phyloP scores from a whole-genome alignment of 2,113 vertebrate genomes.

The Mobula hypostoma region DNA sequence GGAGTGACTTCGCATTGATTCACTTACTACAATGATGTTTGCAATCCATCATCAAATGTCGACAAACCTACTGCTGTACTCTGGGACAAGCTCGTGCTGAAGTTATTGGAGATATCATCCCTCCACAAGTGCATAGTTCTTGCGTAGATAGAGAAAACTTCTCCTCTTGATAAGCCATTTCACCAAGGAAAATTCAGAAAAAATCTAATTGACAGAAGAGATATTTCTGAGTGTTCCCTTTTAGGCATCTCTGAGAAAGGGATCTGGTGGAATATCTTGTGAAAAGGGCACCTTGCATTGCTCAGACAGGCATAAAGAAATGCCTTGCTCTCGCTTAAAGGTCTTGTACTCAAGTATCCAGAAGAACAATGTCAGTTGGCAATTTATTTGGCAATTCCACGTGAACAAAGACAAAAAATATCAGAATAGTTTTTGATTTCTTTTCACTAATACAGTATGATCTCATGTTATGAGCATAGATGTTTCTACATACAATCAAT shows the following conservation, averaged over 20 bases:
- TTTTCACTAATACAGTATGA: not conserved
- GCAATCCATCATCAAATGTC: not conserved
- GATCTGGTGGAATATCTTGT: not conserved
- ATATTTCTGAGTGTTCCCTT: conserved; percentile 22
- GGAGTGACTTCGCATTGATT: not conserved
- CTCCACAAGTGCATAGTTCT: not conserved
- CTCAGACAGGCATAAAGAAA: conserved; percentile 26
- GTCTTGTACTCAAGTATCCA: conserved; percentile 5
- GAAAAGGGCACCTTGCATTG: conserved; percentile 36
- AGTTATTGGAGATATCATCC: conserved; percentile 1
- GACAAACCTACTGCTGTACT: not conserved
- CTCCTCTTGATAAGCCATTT: not conserved
- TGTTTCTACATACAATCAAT: not conserved
- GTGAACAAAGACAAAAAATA: not conserved
- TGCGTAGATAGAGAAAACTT: not conserved
- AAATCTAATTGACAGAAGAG: conserved; percentile 31
- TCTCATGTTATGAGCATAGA: not conserved
- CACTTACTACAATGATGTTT: not conserved
- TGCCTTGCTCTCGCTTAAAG: conserved; percentile 26
- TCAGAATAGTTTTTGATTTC: not conserved
- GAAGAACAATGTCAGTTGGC: conserved; percentile 17
- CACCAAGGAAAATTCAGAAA: not conserved
- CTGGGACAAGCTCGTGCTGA: conserved; percentile 27
- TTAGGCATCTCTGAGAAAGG: conserved; percentile 20
- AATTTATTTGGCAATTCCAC: conserved; percentile 20